Evolutionary conservation across 92 coral and sea anemone genomes (phyloP), one percentile per base, ranked within the genome.

Genomic region (Zoanthus sociatus): DNA sequence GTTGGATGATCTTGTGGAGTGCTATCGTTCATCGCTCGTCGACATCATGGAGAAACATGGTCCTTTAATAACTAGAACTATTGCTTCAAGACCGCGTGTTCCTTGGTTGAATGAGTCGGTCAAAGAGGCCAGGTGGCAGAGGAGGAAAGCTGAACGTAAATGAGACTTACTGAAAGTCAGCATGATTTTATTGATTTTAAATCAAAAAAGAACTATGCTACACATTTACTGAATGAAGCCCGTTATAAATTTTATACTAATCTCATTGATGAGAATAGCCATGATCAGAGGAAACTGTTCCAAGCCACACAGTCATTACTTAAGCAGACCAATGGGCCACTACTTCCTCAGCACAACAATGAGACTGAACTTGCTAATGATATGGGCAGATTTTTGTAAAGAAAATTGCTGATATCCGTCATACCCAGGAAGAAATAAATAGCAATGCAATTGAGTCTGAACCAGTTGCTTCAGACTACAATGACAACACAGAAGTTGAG

Each of bases 51-150:
- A 76, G 74, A 91, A 82, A 70, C 91, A 87, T 64, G 88, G 87
- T 44, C 93, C 93, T 21, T 75, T 87, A 48, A 58, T 74, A 16
- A 83, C 73, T 51, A 87, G 50, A 87, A 87, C 69, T n/a, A 68
- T 83, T n/a, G 83, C 54, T 9, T 73, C 77, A 70, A 53, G 89
- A 70, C 90, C 85, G 33, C 87, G 93, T 48, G 93, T 91, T 14
- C 93, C 93, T 15, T 91, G 88, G 93, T 86, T 90, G 71, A 90
- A 73, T 70, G 88, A 90, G 67, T 71, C 79, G 37, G 83, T 87
- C 37, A 87, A 78, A 74, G 72, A 76, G 88, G 93, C 85, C 21
- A 87, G 87, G 64, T 82, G 85, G 20, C 77, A 90, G 37, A 70
- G 93, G 69, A 55, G 90, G 72, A 90, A 91, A 72, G 91, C 93